phyloP scores from a whole-genome alignment of 1,140 invertebrate genomes.

The Neotoxoptera formosana region DNA sequence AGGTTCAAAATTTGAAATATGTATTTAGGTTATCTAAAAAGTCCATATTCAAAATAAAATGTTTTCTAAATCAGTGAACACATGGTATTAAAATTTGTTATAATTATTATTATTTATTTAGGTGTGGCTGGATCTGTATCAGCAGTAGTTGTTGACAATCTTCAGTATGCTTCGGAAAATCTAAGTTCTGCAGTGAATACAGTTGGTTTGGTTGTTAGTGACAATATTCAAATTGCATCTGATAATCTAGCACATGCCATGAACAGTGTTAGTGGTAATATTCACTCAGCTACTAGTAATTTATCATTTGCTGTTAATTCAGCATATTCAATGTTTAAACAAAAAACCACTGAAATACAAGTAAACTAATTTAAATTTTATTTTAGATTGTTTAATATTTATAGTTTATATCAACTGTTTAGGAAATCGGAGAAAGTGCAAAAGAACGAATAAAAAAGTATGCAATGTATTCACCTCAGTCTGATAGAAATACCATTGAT shows the following conservation, averaged over 20 bases:
- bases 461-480: constrained; percentile 59
- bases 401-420: constrained; percentile 56
- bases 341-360: constrained; percentile 68
- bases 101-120: constrained; percentile 44
- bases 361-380: constrained; percentile 59
- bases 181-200: constrained; percentile 64
- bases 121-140: constrained; percentile 66
- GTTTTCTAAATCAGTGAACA: not conserved
- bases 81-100: not conserved
- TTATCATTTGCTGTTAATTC: constrained; percentile 64
- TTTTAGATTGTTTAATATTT: not conserved
- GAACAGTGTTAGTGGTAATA: constrained; percentile 66
- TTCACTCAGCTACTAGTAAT: constrained; percentile 63
- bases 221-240: constrained; percentile 64
- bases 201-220: constrained; percentile 66
- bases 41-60: not conserved
- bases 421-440: constrained; percentile 62
- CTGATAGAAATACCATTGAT: constrained; percentile 55
- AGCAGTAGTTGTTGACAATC: constrained; percentile 66
- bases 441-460: constrained; percentile 61
- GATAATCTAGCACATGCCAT: constrained; percentile 65
- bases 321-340: constrained; percentile 66
- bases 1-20: too few relatives aligned
- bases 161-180: constrained; percentile 63
- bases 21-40: not conserved